Base-by-base conservation (phyloP, 2,888 invertebrate species). In the Agrenia bidenticulata region DNA sequence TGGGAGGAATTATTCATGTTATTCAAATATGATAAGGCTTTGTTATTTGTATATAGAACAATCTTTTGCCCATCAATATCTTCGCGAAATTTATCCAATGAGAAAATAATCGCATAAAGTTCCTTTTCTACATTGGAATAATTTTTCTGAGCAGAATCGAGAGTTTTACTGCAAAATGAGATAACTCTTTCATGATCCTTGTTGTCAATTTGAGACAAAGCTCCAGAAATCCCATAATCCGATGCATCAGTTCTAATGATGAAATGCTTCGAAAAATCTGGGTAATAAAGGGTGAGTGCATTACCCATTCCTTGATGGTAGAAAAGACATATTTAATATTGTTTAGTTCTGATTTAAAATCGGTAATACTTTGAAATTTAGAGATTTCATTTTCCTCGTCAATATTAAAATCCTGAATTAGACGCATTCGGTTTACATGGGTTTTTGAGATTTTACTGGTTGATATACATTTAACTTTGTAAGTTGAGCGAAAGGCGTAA, bases 251-350 rank as follows among this genome's bases (percentile, higher is more conserved):
- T 24, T 1, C 56, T n/a, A 1, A 61, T 15, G n/a, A 60, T 49
- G 21, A 64, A 64, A 1, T 55, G 60, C 55, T 64, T 60, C 0
- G 9, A 9, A 39, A 55, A 64, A 23, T 55, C 50, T 1, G 64
- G 64, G 21, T 45, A 42, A 24, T 2, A 23, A 26, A 15, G 7
- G 7, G 39, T 15, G 9, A 39, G 15, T 39, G 39, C 39, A 39
- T 15, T 39, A 39, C 39, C 39, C 7, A 39, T 11, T 15, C 39
- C 39, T 39, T n/a, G n/a, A n/a, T n/a, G n/a, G n/a, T n/a, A n/a
- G n/a, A n/a, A n/a, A n/a, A n/a, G n/a, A n/a, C n/a, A n/a, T n/a
- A n/a, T n/a, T n/a, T n/a, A n/a, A n/a, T n/a, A n/a, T n/a, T n/a
- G n/a, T n/a, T n/a, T n/a, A n/a, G n/a, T n/a, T n/a, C n/a, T n/a